Evolutionary conservation across 2,888 invertebrate genomes (phyloP).

Genomic region (Neocrepidodera transversa): DNA sequence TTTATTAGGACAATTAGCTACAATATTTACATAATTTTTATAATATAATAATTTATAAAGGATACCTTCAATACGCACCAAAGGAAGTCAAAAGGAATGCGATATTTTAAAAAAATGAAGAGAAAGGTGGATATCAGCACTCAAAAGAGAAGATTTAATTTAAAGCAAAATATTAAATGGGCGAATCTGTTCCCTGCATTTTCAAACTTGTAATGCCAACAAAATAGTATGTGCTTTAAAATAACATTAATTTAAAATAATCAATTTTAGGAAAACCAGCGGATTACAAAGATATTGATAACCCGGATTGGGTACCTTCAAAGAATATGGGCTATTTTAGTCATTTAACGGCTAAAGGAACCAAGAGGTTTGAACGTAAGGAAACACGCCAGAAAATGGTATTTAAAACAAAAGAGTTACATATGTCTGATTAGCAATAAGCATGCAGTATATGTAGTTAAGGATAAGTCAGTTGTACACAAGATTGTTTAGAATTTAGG

Average conservation of each 20-base stretch:
- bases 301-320: neutral
- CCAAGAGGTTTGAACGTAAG: neutral
- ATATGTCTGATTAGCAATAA: too few species aligned
- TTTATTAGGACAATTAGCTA: too few species aligned
- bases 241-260: too few species aligned
- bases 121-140: neutral
- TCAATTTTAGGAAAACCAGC: neutral
- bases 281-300: neutral
- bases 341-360: too few species aligned
- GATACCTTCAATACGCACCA: neutral
- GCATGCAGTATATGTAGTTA: too few species aligned
- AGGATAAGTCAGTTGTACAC: too few species aligned
- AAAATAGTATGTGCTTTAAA: too few species aligned
- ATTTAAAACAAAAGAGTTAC: too few species aligned
- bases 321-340: too few species aligned
- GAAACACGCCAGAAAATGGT: too few species aligned
- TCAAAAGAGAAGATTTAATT: conserved; percentile 1
- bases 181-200: conserved; percentile 7
- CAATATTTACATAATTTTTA: too few species aligned
- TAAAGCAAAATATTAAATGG: conserved; percentile 3
- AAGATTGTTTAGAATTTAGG: too few species aligned
- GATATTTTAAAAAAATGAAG: neutral
- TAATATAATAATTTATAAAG: conserved; percentile 3
- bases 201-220: neutral
- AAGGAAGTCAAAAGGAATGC: neutral